Conservation (phyloP, 2,113 vertebrate genomes). For the Phoxinus phoxinus region DNA sequence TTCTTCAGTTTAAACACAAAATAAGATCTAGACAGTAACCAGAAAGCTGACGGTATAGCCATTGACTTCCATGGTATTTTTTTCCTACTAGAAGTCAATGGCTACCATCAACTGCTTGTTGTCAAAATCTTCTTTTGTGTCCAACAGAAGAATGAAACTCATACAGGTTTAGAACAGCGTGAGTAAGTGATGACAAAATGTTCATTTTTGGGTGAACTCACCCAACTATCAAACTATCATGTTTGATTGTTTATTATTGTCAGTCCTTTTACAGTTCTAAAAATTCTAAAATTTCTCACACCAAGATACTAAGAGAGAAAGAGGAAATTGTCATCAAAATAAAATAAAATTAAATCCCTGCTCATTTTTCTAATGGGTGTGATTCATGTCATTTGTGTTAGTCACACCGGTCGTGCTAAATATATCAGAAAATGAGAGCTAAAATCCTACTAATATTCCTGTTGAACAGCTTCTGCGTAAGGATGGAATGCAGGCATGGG, state of each 20-base stretch:
- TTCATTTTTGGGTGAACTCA: too few relatives aligned
- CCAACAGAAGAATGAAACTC: too few relatives aligned
- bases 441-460: not conserved
- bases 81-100: too few relatives aligned
- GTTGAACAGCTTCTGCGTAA: not conserved
- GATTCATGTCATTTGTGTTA: not conserved
- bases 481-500: not conserved
- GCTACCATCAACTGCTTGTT: too few relatives aligned
- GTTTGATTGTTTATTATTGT: not conserved
- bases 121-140: too few relatives aligned
- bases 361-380: not conserved
- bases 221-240: too few relatives aligned
- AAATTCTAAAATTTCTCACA: not conserved
- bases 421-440: not conserved
- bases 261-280: not conserved
- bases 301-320: not conserved
- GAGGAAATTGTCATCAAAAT: not conserved
- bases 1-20: too few relatives aligned
- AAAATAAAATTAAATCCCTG: not conserved
- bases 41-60: too few relatives aligned
- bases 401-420: not conserved
- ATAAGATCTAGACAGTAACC: too few relatives aligned
- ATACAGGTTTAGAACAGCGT: too few relatives aligned
- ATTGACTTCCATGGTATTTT: too few relatives aligned
- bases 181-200: too few relatives aligned